phyloP scores from a whole-genome alignment of 2,113 vertebrate species.

The Oryzias celebensis region DNA sequence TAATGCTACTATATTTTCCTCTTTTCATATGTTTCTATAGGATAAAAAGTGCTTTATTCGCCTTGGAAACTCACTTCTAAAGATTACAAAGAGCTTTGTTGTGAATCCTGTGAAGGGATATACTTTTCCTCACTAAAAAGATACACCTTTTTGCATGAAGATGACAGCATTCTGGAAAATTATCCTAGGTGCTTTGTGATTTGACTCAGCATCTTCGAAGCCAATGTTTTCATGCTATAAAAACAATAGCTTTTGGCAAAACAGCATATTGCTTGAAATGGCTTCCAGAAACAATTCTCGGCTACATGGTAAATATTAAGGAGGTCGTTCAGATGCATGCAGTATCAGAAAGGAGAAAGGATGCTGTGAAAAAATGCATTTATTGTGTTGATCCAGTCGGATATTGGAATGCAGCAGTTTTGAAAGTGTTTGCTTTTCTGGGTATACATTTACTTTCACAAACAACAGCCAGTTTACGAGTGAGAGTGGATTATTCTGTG shows the following conservation, averaged over 20 bases:
- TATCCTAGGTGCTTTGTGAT: constrained; percentile 36
- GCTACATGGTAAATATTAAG: constrained; percentile 47
- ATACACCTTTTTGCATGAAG: neutral
- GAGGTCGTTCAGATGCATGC: constrained; percentile 27
- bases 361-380: constrained; percentile 25
- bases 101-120: constrained; percentile 34
- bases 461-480: neutral
- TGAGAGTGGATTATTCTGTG: constrained; percentile 8
- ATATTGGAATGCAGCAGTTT: constrained; percentile 21
- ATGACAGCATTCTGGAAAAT: constrained; percentile 34
- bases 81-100: constrained; percentile 8
- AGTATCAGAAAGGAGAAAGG: constrained; percentile 22
- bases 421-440: constrained; percentile 17
- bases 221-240: constrained; percentile 35
- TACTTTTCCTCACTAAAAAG: constrained; percentile 15
- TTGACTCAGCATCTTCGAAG: constrained; percentile 43
- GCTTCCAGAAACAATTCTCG: constrained; percentile 45
- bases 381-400: constrained; percentile 28
- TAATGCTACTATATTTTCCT: neutral
- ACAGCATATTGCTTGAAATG: constrained; percentile 41
- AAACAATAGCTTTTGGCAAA: constrained; percentile 52
- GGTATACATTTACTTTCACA: neutral
- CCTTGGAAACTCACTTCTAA: neutral
- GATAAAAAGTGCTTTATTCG: neutral
- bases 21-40: neutral